phyloP scores from a whole-genome alignment of 1,140 invertebrate species.

The Brachionus calyciflorus region DNA sequence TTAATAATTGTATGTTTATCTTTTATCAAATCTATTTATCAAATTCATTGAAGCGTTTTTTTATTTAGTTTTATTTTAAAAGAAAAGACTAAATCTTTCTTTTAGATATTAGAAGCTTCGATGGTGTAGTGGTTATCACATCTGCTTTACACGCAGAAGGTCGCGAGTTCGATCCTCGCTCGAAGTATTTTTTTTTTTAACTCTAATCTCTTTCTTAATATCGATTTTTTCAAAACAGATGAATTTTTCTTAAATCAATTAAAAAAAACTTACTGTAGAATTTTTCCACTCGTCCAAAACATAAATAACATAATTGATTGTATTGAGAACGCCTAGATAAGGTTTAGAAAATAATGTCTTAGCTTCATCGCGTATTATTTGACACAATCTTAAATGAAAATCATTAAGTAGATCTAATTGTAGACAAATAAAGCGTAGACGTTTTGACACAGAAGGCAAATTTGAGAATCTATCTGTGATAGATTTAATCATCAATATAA shows the following conservation, averaged over 20 bases:
- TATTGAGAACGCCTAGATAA: slow-evolving; percentile 31
- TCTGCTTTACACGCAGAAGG: too few species aligned
- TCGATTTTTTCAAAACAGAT: too few species aligned
- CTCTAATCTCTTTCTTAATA: too few species aligned
- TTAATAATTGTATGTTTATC: too few species aligned
- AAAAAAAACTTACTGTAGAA: background rate
- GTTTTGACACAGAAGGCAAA: slow-evolving; percentile 11
- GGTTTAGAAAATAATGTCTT: background rate
- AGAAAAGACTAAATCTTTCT: too few species aligned
- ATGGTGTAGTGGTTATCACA: too few species aligned
- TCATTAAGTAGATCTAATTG: slow-evolving; percentile 29
- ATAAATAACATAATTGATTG: slow-evolving; percentile 19
- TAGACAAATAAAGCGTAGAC: slow-evolving; percentile 3
- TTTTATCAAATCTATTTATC: too few species aligned
- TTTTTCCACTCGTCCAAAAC: slow-evolving; percentile 45
- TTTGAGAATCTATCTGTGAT: slow-evolving; percentile 6
- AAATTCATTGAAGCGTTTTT: too few species aligned
- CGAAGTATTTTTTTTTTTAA: too few species aligned
- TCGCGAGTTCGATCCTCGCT: too few species aligned
- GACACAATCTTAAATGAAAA: slow-evolving; percentile 33
- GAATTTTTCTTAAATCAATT: background rate
- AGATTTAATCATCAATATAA: slow-evolving; percentile 17
- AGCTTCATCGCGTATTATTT: slow-evolving; percentile 31
- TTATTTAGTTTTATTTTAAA: too few species aligned
- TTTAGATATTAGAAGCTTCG: too few species aligned